Conservation (phyloP, 2,797 vertebrate species). For the Gobionotothen gibberifrons region DNA sequence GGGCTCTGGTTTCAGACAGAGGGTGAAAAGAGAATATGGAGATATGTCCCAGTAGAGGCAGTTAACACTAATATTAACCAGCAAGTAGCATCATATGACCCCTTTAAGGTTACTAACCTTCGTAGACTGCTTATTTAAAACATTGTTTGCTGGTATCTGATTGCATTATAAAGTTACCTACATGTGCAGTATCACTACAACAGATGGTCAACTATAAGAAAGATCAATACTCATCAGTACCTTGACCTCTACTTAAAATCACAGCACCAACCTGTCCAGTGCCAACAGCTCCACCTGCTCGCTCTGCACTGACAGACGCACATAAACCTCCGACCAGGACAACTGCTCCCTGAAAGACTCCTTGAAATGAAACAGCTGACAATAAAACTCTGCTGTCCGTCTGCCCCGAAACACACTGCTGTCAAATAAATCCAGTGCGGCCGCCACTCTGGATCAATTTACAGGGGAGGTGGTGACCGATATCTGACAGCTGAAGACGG, state of each 20-base stretch:
- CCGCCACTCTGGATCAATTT: conserved; percentile 57
- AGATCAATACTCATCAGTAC: conserved; percentile 17
- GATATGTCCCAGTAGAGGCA: too few species aligned
- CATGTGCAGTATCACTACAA: background rate
- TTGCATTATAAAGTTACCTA: background rate
- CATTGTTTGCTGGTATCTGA: background rate
- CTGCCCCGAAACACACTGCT: conserved; percentile 55
- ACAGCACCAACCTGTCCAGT: conserved; percentile 23
- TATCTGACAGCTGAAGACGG: conserved; percentile 62
- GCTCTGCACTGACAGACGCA: conserved; percentile 50
- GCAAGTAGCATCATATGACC: too few species aligned
- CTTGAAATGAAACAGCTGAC: conserved; percentile 74
- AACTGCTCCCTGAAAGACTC: conserved; percentile 64
- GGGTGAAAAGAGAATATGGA: too few species aligned
- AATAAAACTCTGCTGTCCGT: conserved; percentile 65
- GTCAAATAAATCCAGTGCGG: conserved; percentile 72
- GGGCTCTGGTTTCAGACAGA: too few species aligned
- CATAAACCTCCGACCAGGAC: conserved; percentile 59
- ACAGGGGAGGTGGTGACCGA: conserved; percentile 52
- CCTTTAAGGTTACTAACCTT: background rate
- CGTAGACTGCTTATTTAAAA: background rate
- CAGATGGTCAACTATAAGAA: background rate
- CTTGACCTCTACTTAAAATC: conserved; percentile 8
- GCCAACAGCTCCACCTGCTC: conserved; percentile 30
- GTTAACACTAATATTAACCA: too few species aligned